Evolutionary conservation across 2,797 vertebrate species (phyloP).

Genomic region (Sciurus carolinensis): DNA sequence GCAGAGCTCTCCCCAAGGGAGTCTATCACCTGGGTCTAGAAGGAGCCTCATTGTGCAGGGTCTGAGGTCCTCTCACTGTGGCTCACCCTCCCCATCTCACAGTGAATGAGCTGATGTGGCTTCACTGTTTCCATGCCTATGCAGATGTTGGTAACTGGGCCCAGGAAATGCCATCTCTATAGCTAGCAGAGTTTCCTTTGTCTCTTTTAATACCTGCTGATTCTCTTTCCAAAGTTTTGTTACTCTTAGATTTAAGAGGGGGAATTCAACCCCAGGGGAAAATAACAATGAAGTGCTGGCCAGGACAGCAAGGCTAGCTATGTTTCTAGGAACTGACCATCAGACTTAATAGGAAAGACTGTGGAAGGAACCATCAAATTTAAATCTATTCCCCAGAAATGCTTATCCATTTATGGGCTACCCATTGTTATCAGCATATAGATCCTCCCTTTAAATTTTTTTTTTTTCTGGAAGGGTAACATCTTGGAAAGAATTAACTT

Average conservation of each 20-base stretch:
- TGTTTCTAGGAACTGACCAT: background rate
- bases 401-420: background rate
- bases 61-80: background rate
- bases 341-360: background rate
- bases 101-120: background rate
- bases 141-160: background rate
- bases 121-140: background rate
- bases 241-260: constrained; percentile 39
- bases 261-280: background rate
- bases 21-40: background rate
- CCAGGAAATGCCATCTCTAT: background rate
- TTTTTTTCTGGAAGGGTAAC: background rate
- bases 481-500: constrained; percentile 18
- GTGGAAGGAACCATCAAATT: background rate
- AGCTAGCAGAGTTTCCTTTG: background rate
- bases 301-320: background rate
- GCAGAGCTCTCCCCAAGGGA: background rate
- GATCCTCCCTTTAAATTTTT: background rate
- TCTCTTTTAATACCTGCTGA: background rate
- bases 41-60: background rate
- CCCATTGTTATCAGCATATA: background rate
- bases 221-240: constrained; percentile 11
- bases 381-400: background rate
- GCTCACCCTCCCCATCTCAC: background rate
- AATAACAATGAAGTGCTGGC: background rate